Evolutionary conservation across 2,113 vertebrate genomes (phyloP), one percentile per base, ranked within the genome.

Genomic region (Cynoglossus semilaevis): DNA sequence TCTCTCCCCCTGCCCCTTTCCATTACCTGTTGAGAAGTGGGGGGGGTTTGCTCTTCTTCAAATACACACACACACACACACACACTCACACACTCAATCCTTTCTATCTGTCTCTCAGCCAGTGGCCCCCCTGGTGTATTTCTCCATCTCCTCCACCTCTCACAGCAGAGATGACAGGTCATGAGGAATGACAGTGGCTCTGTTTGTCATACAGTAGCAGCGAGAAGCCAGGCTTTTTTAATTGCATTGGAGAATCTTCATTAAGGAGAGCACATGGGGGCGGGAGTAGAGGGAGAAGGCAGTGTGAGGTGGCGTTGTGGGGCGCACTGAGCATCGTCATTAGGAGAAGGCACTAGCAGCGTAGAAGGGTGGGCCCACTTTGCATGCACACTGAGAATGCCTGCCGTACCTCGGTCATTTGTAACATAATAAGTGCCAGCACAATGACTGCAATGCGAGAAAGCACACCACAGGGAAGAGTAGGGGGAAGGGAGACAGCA

Each of bases 371-470:
- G 90, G 93, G 89, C 93, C 90, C 84, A 92, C 93, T 94, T 89
- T 91, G 93, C 94, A 92, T 92, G 93, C 94, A 90, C 90, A 88
- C 92, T 81, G 84, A 93, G 94, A 94, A 95, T 93, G 94, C 94
- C 94, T 94, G 93, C 92, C 92, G 92, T 95, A 94, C 94, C 95
- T 94, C 94, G 92, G 96, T 96, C 96, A 98, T 97, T 98, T 97
- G 96, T 96, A 98, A 97, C 95, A 98, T 97, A 97, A 97, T 96
- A 97, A 98, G 94, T 93, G 93, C 91, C 88, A 95, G 94, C 92
- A 97, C 96, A 97, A 96, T 95, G 94, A 97, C 94, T 95, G 94
- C 93, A 89, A 89, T 90, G 94, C 94, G 90, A 92, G 91, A 93
- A 87, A 85, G 84, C 83, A 84, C 87, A 85, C 89, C 90, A 79